These are phyloP conservation scores for Ectropis grisescens DNA, from an alignment of 1,140 invertebrate species.

Conservation along the genomic window DNA sequence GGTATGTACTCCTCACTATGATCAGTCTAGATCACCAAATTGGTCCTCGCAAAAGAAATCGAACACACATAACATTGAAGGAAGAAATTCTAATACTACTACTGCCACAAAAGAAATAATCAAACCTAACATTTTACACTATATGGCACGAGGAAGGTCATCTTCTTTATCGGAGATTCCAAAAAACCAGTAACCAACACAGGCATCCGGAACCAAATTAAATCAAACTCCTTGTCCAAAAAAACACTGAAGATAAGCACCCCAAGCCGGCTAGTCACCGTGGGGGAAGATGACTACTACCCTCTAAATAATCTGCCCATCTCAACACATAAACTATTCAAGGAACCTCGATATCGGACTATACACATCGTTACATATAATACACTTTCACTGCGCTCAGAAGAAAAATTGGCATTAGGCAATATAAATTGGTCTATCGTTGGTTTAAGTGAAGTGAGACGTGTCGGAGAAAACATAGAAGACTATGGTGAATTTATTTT, in stretches of 20 bases:
- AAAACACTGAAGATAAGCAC: neutral
- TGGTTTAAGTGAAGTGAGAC: slow-evolving; percentile 12
- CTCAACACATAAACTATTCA: too few species aligned
- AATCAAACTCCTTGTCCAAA: neutral
- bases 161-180: neutral
- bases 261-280: neutral
- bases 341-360: slow-evolving; percentile 4
- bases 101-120: neutral
- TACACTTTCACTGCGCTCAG: slow-evolving; percentile 7
- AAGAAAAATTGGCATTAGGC: slow-evolving; percentile 7
- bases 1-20: too few species aligned
- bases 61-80: slow-evolving; percentile 4
- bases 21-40: slow-evolving; percentile 2
- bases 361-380: slow-evolving; percentile 15
- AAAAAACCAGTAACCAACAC: slow-evolving; percentile 2
- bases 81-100: slow-evolving; percentile 2
- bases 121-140: neutral
- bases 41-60: neutral
- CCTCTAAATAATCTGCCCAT: too few species aligned
- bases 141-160: slow-evolving; percentile 9
- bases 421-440: slow-evolving; percentile 12
- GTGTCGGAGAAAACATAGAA: slow-evolving; percentile 6
- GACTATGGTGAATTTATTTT: neutral
- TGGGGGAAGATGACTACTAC: too few species aligned
- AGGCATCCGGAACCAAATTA: neutral